phyloP scores from a whole-genome alignment of 2,888 invertebrate genomes.

The Gryllus longicercus region DNA sequence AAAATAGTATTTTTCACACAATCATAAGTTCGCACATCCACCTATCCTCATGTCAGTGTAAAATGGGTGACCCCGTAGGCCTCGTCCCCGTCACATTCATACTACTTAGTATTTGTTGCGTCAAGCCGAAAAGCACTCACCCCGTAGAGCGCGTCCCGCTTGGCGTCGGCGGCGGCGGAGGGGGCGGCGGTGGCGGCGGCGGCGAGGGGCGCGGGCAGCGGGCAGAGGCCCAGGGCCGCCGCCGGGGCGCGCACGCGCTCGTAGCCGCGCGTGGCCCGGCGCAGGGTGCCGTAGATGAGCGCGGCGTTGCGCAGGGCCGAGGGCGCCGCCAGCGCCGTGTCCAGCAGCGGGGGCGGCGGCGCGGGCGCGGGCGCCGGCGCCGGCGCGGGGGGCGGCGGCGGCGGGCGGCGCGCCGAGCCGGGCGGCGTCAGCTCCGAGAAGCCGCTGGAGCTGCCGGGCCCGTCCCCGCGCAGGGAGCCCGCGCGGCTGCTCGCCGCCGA shows the following conservation, averaged over 20 bases:
- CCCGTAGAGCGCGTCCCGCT: not conserved
- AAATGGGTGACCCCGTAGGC: no score
- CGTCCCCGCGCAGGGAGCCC: not conserved
- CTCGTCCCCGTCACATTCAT: no score
- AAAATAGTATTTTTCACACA: no score
- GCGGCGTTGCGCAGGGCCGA: not conserved
- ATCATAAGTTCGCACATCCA: no score
- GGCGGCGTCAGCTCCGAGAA: not conserved
- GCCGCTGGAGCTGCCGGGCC: not conserved
- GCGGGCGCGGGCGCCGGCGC: not conserved
- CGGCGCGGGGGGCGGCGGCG: not conserved
- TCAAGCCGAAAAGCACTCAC: not conserved
- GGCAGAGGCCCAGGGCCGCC: not conserved
- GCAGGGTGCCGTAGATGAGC: constrained; percentile 8
- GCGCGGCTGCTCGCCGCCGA: not conserved
- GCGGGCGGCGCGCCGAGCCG: not conserved
- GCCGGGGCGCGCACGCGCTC: not conserved
- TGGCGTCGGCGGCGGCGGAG: not conserved
- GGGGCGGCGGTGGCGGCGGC: not conserved
- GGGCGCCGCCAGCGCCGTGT: not conserved
- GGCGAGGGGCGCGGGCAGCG: not conserved
- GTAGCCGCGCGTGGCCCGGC: not conserved
- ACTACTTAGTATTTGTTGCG: no score
- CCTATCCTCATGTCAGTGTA: no score
- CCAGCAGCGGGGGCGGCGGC: not conserved